Conservation (phyloP, 2,888 invertebrate genomes). For the Epinotia nisella region DNA sequence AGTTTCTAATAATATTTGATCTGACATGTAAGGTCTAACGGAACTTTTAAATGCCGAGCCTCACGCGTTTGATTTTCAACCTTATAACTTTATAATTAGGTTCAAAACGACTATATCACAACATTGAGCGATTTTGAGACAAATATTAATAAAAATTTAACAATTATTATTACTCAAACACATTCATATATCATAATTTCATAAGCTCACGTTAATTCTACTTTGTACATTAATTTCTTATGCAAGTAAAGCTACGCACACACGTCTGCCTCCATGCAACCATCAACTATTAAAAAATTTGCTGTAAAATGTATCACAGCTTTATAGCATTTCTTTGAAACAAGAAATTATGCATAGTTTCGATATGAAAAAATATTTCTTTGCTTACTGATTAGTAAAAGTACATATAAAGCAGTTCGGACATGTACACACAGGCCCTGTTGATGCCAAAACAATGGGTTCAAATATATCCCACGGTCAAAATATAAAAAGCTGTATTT, state of each 20-base stretch:
- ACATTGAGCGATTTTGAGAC: slow-evolving; percentile 31
- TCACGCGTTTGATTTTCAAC: not conserved
- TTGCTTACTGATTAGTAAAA: slow-evolving; percentile 25
- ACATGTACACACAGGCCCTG: not conserved
- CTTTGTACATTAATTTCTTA: slow-evolving; percentile 40
- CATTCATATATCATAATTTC: not conserved
- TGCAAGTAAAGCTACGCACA: slow-evolving; percentile 20
- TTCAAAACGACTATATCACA: not conserved
- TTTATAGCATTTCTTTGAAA: slow-evolving; percentile 7
- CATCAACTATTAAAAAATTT: slow-evolving; percentile 12
- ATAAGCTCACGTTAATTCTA: slow-evolving; percentile 28
- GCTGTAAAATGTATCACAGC: slow-evolving; percentile 18
- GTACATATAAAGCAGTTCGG: not conserved
- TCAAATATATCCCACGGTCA: not conserved
- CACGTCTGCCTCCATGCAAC: slow-evolving; percentile 6
- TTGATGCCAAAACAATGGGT: not conserved
- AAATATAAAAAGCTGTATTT: too few species aligned
- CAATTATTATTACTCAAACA: slow-evolving; percentile 12
- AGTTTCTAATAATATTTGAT: too few species aligned
- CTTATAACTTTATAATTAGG: not conserved
- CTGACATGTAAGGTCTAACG: not conserved
- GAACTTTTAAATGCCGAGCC: not conserved
- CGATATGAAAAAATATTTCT: slow-evolving; percentile 17
- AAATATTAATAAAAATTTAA: slow-evolving; percentile 11
- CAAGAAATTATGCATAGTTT: not conserved